These are phyloP conservation scores for Atta texana DNA, from an alignment of 1,140 invertebrate species.

Conservation along the genomic window DNA sequence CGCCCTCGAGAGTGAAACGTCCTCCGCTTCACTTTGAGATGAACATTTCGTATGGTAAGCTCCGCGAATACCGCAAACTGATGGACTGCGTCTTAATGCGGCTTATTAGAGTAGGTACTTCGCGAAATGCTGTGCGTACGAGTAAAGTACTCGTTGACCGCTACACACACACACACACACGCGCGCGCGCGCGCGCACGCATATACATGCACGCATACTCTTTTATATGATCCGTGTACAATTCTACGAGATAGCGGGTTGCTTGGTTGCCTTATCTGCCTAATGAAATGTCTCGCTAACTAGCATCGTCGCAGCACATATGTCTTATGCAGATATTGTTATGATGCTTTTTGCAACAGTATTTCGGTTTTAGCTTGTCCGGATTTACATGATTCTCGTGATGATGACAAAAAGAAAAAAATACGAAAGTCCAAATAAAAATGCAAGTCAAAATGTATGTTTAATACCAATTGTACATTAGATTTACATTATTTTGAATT, in stretches of 20 bases:
- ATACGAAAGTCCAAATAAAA: not conserved
- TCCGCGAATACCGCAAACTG: conserved; percentile 62
- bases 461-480: no score
- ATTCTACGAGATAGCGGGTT: conserved; percentile 68
- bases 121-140: not conserved
- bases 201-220: not conserved
- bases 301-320: conserved; percentile 69
- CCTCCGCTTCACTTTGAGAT: conserved; percentile 46
- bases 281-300: conserved; percentile 85
- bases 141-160: conserved; percentile 44
- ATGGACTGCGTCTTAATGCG: conserved; percentile 43
- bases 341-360: conserved; percentile 74
- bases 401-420: conserved; percentile 30
- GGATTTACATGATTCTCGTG: conserved; percentile 72
- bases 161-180: conserved; percentile 21
- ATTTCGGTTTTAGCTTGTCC: conserved; percentile 58
- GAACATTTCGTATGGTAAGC: conserved; percentile 49
- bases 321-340: conserved; percentile 78
- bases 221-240: conserved; percentile 27
- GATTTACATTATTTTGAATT: no score
- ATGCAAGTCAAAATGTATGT: no score
- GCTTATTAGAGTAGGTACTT: conserved; percentile 68
- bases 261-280: conserved; percentile 84
- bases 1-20: conserved; percentile 33
- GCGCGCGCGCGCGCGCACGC: no score